These are phyloP conservation scores for Gerosis bhagava DNA, from an alignment of 2,888 invertebrate genomes.

Conservation along the genomic window DNA sequence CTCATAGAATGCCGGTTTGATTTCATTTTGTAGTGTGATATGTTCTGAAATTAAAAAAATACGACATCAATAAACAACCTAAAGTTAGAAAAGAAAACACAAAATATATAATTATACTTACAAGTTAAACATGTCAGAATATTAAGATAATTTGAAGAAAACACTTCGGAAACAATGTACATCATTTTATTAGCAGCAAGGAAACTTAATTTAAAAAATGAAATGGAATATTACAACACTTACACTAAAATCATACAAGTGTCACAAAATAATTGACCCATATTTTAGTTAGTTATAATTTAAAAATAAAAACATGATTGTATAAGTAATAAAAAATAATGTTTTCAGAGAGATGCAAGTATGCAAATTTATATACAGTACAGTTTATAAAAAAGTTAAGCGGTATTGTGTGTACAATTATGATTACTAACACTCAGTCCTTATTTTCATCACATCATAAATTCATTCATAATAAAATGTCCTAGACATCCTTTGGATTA, in stretches of 20 bases:
- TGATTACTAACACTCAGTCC: constrained; percentile 56
- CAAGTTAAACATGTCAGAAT: constrained; percentile 10
- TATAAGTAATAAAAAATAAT: constrained; percentile 50
- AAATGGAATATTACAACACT: constrained; percentile 74
- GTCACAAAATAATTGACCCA: constrained; percentile 66
- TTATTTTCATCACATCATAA: constrained; percentile 63
- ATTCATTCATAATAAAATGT: constrained; percentile 52
- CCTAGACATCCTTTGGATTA: constrained; percentile 60
- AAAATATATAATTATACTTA: constrained; percentile 33
- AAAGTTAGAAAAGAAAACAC: too few species aligned
- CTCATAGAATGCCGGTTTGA: too few species aligned
- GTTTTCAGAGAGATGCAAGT: constrained; percentile 52
- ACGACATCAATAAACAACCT: too few species aligned
- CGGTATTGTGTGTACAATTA: constrained; percentile 36
- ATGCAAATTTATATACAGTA: constrained; percentile 60
- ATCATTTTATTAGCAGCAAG: constrained; percentile 65
- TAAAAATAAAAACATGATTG: constrained; percentile 50
- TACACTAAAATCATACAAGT: constrained; percentile 61
- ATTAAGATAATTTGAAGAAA: background rate
- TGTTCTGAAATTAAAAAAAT: too few species aligned
- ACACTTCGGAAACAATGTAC: constrained; percentile 51
- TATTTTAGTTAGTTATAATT: constrained; percentile 51
- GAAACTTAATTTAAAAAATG: constrained; percentile 55
- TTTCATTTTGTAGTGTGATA: too few species aligned
- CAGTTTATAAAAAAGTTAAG: constrained; percentile 44